Conservation (phyloP, 2,888 invertebrate genomes). For the Coleophora flavipennella region DNA sequence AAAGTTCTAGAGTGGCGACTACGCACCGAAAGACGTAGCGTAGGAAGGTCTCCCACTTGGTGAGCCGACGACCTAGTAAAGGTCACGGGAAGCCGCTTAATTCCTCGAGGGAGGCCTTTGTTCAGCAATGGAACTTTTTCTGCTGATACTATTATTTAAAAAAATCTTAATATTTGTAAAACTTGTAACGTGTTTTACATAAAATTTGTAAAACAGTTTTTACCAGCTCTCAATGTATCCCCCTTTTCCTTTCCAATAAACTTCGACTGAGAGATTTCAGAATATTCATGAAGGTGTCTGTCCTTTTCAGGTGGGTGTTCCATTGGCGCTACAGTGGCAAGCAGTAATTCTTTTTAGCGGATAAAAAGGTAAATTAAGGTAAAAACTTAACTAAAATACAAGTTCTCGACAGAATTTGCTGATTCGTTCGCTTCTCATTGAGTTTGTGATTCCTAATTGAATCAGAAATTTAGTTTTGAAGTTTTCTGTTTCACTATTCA, state of each 20-base stretch:
- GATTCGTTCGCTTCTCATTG: conserved; percentile 27
- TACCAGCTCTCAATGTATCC: conserved; percentile 22
- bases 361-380: conserved; percentile 40
- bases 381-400: conserved; percentile 20
- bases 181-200: too few species aligned
- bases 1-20: too few species aligned
- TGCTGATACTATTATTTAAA: too few species aligned
- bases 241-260: conserved; percentile 57
- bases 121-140: too few species aligned
- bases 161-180: too few species aligned
- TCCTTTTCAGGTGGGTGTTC: conserved; percentile 65
- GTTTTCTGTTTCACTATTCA: neutral
- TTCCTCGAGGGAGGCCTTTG: too few species aligned
- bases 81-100: too few species aligned
- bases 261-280: conserved; percentile 54
- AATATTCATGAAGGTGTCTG: conserved; percentile 66
- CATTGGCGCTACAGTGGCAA: conserved; percentile 38
- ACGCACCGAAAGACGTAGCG: too few species aligned
- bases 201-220: conserved; percentile 12
- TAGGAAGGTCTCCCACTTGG: too few species aligned
- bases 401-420: conserved; percentile 20
- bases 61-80: too few species aligned
- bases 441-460: conserved; percentile 11
- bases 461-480: neutral
- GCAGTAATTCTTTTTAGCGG: conserved; percentile 35